Evolutionary conservation across 2,797 vertebrate species (phyloP), one percentile per base, ranked within the genome.

Genomic region (Lagorchestes hirsutus): DNA sequence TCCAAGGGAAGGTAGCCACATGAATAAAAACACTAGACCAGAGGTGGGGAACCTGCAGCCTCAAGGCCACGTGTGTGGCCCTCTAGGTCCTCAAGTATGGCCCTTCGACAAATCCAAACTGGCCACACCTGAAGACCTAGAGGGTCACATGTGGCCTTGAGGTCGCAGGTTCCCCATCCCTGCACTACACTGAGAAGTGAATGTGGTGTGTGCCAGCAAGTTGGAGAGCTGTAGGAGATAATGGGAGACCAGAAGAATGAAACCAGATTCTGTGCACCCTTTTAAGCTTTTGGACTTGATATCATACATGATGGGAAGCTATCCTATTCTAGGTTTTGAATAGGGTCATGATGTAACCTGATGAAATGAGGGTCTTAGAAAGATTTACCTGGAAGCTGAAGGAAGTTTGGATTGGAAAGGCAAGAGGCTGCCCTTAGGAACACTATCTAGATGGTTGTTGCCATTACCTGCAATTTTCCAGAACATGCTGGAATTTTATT

Each of bases 341-440:
- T 1, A 74, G 40, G 74, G 40, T 50, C 46, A 74, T 54, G 90
- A 58, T 1, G 1, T n/a, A 93, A 46, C 40, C 16, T 74, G 92
- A 93, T 74, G 90, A 82, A 90, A 27, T 58, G n/a, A 62, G 59
- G 74, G 52, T 93, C 91, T 74, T 40, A 95, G 74, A 58, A 55
- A 94, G 34, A 24, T 3, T 29, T 18, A n/a, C 18, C 59, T 28
- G 28, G 90, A 27, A 55, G 92, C 13, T 62, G 34, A 34, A 22
- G 31, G 87, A 87, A 55, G 90, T 58, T 92, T 93, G 9, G 74
- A 40, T 1, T 95, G 93, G 74, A 40, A 28, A 91, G 59, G 62
- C 14, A 59, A 28, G 57, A 58, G 28, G 28, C 57, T 29, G 57
- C 28, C 8, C 29, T 34, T 62, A 31, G 58, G 0, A 34, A 67